Evolutionary conservation across 1,140 invertebrate genomes (phyloP).

Genomic region (Caerostris darwini): DNA sequence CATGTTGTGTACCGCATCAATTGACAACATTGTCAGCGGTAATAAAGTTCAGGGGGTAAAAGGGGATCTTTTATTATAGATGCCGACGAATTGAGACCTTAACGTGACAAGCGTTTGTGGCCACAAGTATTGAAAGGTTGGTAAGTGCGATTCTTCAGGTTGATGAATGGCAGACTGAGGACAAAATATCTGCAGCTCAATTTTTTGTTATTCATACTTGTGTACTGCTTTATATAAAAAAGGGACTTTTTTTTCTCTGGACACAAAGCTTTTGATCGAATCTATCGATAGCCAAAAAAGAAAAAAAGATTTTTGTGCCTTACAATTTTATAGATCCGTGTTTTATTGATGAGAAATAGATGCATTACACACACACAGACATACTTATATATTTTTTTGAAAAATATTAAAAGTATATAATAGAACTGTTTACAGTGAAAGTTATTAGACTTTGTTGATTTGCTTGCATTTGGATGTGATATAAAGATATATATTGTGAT

Average conservation of each 20-base stretch:
- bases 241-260: neutral
- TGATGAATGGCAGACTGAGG: neutral
- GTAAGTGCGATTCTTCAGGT: neutral
- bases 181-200: neutral
- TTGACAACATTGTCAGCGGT: conserved; percentile 26
- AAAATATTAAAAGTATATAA: too few species aligned
- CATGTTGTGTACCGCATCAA: neutral
- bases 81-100: conserved; percentile 21
- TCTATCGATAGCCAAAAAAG: neutral
- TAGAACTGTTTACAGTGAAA: too few species aligned
- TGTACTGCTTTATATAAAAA: neutral
- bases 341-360: too few species aligned
- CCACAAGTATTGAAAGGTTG: neutral
- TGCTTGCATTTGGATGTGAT: too few species aligned
- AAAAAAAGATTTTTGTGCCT: neutral
- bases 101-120: conserved; percentile 8
- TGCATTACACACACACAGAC: too few species aligned
- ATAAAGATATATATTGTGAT: too few species aligned
- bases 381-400: too few species aligned
- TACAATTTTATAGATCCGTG: too few species aligned
- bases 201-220: neutral
- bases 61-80: neutral
- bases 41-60: neutral
- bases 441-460: too few species aligned
- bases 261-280: neutral